Conservation (phyloP, 2,888 invertebrate genomes). For the Aspidiotus destructor region DNA sequence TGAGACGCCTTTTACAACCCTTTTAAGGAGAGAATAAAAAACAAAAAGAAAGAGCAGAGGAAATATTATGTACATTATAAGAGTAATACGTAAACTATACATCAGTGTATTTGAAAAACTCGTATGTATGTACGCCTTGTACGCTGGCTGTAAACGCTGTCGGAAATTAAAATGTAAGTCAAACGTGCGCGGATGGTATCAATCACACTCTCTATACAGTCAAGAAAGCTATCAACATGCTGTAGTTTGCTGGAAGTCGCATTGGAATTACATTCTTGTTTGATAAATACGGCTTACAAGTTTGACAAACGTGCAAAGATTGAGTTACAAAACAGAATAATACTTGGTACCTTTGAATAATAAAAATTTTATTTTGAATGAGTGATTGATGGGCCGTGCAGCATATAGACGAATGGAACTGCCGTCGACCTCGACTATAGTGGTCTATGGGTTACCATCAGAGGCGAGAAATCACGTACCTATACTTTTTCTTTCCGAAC, state of each 20-base stretch:
- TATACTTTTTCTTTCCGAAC: no score
- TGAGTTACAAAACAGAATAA: constrained; percentile 2
- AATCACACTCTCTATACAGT: background rate
- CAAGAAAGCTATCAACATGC: background rate
- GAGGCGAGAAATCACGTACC: background rate
- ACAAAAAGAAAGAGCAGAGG: background rate
- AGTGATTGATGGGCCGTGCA: background rate
- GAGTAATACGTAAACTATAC: background rate
- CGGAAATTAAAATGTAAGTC: background rate
- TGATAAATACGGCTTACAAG: constrained; percentile 2
- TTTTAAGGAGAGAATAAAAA: background rate
- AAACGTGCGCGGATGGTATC: background rate
- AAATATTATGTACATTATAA: no score
- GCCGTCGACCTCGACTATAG: background rate
- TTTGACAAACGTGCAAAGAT: constrained; percentile 2
- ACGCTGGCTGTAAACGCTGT: background rate
- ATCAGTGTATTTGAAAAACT: no score
- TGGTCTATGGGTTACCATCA: background rate
- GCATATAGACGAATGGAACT: background rate
- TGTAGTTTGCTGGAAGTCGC: background rate
- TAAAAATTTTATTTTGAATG: constrained; percentile 1
- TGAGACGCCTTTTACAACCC: background rate
- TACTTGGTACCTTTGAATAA: constrained; percentile 1
- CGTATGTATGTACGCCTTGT: no score
- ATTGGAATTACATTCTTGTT: constrained; percentile 2